Base-by-base conservation (phyloP, 30 jellyfish, hydroid and myxozoan genomes). In the Clytia hemisphaerica region DNA sequence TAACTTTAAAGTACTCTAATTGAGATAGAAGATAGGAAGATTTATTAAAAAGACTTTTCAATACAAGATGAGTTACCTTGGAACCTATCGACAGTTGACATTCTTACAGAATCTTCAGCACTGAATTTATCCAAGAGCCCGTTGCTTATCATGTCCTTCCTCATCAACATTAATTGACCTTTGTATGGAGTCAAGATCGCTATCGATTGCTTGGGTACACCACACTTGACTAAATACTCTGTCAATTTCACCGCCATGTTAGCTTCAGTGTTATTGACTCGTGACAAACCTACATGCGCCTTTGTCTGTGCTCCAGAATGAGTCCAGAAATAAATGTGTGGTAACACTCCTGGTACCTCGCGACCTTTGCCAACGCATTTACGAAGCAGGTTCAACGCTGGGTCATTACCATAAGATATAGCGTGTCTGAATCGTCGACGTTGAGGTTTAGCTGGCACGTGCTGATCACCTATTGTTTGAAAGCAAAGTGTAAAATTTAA, bases 1-100 rank as follows among this genome's bases (percentile, higher is more conserved):
- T n/a, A n/a, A n/a, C n/a, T n/a, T n/a, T n/a, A n/a, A n/a, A n/a
- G n/a, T n/a, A n/a, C n/a, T n/a, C n/a, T n/a, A n/a, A n/a, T n/a
- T n/a, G n/a, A n/a, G n/a, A n/a, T n/a, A n/a, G n/a, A n/a, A n/a
- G n/a, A n/a, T n/a, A n/a, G n/a, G n/a, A n/a, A n/a, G n/a, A n/a
- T n/a, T n/a, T n/a, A n/a, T n/a, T n/a, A n/a, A n/a, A n/a, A n/a
- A n/a, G n/a, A n/a, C n/a, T n/a, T n/a, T n/a, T n/a, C n/a, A n/a
- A n/a, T n/a, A n/a, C n/a, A n/a, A n/a, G n/a, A n/a, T n/a, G n/a
- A n/a, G n/a, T n/a, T n/a, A n/a, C n/a, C 73, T 60, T 60, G 73
- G 47, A 60, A 60, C 73, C 73, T 60, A 27, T 60, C 73, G 21
- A 60, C 73, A n/a, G 73, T 60, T 2, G 73, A 60, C 59, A 60